phyloP scores from a whole-genome alignment of 2,797 vertebrate species.

The Enteromius argenteus region DNA sequence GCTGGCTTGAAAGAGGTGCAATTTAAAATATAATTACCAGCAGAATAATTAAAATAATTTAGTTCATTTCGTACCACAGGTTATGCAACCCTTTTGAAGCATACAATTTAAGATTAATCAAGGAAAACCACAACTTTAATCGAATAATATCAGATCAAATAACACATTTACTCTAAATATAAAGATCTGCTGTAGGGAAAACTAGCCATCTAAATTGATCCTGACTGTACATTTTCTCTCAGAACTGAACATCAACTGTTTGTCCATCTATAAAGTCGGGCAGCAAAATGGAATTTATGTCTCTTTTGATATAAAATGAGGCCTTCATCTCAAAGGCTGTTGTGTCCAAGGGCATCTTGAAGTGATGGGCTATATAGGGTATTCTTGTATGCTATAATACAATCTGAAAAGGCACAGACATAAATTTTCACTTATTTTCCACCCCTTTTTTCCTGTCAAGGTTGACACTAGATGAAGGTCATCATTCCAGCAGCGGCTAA shows the following conservation, averaged over 20 bases:
- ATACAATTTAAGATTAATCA: background rate
- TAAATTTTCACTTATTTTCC: slow-evolving; percentile 24
- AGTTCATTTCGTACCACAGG: background rate
- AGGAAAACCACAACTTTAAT: background rate
- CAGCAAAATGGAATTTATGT: slow-evolving; percentile 13
- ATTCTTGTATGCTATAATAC: background rate
- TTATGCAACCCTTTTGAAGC: slow-evolving; percentile 12
- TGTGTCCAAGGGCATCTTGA: slow-evolving; percentile 18
- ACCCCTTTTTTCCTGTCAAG: background rate
- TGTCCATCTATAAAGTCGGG: slow-evolving; percentile 1
- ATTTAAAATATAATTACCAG: slow-evolving; percentile 6
- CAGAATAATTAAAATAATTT: slow-evolving; percentile 21
- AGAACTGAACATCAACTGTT: background rate
- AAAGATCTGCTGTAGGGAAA: background rate
- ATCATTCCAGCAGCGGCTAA: background rate
- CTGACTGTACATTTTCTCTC: background rate
- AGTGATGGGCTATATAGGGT: slow-evolving; percentile 3
- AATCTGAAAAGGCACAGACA: slow-evolving; percentile 24
- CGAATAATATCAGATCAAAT: background rate
- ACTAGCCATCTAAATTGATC: background rate
- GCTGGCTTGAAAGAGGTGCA: background rate
- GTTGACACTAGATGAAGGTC: background rate
- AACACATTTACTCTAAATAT: background rate
- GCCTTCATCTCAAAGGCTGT: background rate
- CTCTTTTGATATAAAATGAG: slow-evolving; percentile 8